Evolutionary conservation across 2,797 vertebrate species (phyloP), one percentile per base, ranked within the genome.

Genomic region (Oophaga sylvatica): DNA sequence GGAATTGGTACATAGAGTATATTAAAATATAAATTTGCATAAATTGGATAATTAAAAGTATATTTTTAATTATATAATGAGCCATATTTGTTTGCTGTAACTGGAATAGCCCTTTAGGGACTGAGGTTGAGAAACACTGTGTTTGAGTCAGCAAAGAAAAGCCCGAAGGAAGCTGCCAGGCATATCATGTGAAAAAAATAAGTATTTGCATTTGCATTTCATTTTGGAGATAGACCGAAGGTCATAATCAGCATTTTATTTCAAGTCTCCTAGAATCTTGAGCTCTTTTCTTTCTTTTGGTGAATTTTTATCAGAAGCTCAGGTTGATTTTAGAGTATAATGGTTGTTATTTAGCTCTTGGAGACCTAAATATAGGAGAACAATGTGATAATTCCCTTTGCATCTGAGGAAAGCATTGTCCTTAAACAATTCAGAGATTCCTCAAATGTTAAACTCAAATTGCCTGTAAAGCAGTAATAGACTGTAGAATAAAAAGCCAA

Each of bases 401-500:
- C 20, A 59, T 48, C 59, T 81, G 12, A 81, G 73, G 79, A 73
- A 83, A 59, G 62, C 75, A 87, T 83, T 79, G 71, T 70, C 73
- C 56, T 79, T 87, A 87, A 87, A 83, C 80, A 87, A 78, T 83
- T 83, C 71, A 65, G 56, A 67, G 29, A 78, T 62, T 63, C 53
- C 65, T 87, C 63, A 78, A 87, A 56, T 35, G 13, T 4, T 76
- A 87, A 79, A 70, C 62, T 79, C 31, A 78, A 79, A 87, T 87
- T 70, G 81, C 56, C 62, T 83, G 75, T 83, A 83, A 87, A 79
- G 63, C 71, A 83, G 60, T 82, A 67, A 87, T 87, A 56, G 48
- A 70, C 83, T 60, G 56, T 31, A 79, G 76, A 78, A 70, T 31
- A 87, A 87, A 83, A 87, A 87, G 86, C 80, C 87, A 48, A 83